Percentiles rank a stretch among this genome's conserved stretches.
Conservation (phyloP, 1,140 invertebrate species). For the Caenorhabditis tropicalis region DNA sequence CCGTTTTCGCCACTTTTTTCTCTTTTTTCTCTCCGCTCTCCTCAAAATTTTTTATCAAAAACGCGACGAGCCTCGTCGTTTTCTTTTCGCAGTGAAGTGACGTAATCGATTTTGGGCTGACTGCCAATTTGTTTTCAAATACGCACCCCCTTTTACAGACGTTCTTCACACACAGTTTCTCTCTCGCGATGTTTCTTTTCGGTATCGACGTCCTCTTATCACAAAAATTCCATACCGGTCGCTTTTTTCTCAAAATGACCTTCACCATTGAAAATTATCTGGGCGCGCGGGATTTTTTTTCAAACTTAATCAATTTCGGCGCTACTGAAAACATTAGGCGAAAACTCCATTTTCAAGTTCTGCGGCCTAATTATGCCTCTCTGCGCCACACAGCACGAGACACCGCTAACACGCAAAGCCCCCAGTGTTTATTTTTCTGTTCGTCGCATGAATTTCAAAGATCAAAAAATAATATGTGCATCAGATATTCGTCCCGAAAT, state of each 20-base stretch:
- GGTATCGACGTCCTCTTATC: neutral
- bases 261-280: neutral
- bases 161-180: neutral
- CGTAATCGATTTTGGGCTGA: constrained; percentile 37
- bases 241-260: neutral
- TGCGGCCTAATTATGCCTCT: no score
- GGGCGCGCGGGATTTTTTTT: no score
- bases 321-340: no score
- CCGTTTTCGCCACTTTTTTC: constrained; percentile 10
- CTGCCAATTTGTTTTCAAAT: constrained; percentile 8
- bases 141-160: neutral
- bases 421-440: no score
- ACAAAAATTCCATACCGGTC: neutral
- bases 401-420: no score
- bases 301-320: no score
- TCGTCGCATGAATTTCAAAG: neutral
- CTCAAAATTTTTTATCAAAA: constrained; percentile 12
- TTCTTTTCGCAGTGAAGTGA: constrained; percentile 32
- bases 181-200: neutral
- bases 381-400: no score
- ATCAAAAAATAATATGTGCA: neutral
- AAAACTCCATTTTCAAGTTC: no score
- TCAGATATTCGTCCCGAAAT: neutral
- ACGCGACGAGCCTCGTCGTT: neutral
- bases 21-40: constrained; percentile 35